Percentiles rank a stretch among this genome's conserved stretches.
Evolutionary conservation across 2,888 invertebrate genomes (phyloP).

Genomic region (Andrena dorsata): DNA sequence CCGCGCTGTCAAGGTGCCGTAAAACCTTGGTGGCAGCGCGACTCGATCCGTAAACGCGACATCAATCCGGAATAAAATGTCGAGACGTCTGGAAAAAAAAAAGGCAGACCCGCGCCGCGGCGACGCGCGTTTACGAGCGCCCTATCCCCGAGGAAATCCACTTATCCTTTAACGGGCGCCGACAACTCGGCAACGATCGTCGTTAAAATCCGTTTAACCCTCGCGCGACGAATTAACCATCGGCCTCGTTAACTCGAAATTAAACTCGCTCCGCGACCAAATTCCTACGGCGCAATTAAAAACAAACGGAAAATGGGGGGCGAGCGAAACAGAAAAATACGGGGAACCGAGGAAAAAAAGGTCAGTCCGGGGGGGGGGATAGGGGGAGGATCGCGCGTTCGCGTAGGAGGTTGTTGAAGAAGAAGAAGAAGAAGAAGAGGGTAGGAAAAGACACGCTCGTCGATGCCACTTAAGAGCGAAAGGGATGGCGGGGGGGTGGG

Average conservation of each 20-base stretch:
- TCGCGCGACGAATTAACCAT: constrained; percentile 58
- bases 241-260: constrained; percentile 60
- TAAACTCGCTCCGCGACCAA: constrained; percentile 43
- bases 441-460: constrained; percentile 30
- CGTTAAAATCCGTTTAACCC: constrained; percentile 62
- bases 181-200: constrained; percentile 59
- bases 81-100: constrained; percentile 37
- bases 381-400: not conserved
- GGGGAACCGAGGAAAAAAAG: not conserved
- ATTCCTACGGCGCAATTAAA: constrained; percentile 30
- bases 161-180: constrained; percentile 59
- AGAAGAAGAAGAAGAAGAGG: constrained; percentile 13
- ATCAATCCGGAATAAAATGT: constrained; percentile 45
- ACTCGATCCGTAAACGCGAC: constrained; percentile 51
- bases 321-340: not conserved
- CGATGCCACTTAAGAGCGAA: constrained; percentile 43
- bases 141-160: constrained; percentile 55
- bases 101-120: not conserved
- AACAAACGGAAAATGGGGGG: not conserved
- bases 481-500: not conserved
- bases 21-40: constrained; percentile 13
- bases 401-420: not conserved
- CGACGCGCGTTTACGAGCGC: constrained; percentile 44
- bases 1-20: constrained; percentile 9
- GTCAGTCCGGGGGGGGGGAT: not conserved